phyloP scores from a whole-genome alignment of 2,888 invertebrate genomes.

The Trissolcus japonicus region DNA sequence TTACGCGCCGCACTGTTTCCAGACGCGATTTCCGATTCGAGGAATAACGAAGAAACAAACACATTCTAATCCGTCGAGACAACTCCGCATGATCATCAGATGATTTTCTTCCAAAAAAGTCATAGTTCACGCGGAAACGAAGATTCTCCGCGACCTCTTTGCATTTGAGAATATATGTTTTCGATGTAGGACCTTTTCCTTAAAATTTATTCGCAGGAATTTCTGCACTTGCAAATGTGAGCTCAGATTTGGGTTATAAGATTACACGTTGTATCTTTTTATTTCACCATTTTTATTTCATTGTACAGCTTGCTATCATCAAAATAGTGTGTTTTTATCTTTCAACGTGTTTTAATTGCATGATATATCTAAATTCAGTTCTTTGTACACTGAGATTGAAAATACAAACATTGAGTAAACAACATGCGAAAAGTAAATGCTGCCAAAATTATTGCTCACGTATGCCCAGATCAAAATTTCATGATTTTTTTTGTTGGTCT shows the following conservation, averaged over 20 bases:
- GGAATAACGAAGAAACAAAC: neutral
- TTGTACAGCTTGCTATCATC: too few relatives aligned
- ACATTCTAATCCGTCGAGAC: constrained; percentile 13
- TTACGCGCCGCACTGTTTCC: neutral
- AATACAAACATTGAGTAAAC: too few relatives aligned
- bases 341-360: too few relatives aligned
- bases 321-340: too few relatives aligned
- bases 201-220: too few relatives aligned
- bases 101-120: constrained; percentile 7
- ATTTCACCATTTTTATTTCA: too few relatives aligned
- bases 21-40: constrained; percentile 3
- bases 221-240: too few relatives aligned
- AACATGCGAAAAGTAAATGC: constrained; percentile 32
- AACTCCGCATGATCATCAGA: constrained; percentile 6
- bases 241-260: neutral
- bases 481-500: too few relatives aligned
- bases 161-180: neutral
- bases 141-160: constrained; percentile 17
- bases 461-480: too few relatives aligned
- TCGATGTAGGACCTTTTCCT: too few relatives aligned
- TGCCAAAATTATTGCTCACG: constrained; percentile 35
- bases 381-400: too few relatives aligned
- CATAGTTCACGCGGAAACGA: constrained; percentile 27
- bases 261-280: neutral
- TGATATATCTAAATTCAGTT: too few relatives aligned